Percentiles rank a stretch among this genome's conserved stretches.
These are phyloP conservation scores for Penaeus monodon DNA, from an alignment of 2,888 invertebrate species.

Conservation along the genomic window DNA sequence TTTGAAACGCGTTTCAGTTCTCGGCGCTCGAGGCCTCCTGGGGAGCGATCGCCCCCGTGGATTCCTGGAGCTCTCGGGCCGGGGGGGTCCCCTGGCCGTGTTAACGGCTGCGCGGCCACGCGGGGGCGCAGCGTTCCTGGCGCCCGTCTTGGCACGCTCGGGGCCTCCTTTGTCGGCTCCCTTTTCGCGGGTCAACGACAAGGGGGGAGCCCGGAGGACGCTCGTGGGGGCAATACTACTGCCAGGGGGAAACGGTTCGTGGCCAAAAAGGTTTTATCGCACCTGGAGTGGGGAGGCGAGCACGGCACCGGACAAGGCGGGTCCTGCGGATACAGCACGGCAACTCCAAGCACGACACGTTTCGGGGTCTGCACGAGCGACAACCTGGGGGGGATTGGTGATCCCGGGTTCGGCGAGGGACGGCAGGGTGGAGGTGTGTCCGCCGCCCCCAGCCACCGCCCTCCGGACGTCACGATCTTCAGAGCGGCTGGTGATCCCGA, in stretches of 20 bases:
- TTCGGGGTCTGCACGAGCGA: constrained; percentile 20
- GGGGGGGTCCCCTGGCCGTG: neutral
- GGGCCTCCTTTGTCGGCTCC: neutral
- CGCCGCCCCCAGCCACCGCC: neutral
- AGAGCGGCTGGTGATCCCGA: constrained; percentile 27
- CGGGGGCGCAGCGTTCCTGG: constrained; percentile 16
- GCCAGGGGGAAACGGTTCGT: constrained; percentile 11
- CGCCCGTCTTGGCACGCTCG: constrained; percentile 31
- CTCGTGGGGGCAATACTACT: constrained; percentile 29
- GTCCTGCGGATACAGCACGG: constrained; percentile 1
- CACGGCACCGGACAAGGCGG: constrained; percentile 8
- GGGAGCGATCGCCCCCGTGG: neutral
- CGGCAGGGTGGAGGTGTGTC: constrained; percentile 25
- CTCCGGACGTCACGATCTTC: neutral
- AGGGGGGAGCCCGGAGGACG: constrained; percentile 17
- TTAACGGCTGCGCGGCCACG: constrained; percentile 22
- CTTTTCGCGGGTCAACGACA: neutral
- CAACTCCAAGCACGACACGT: neutral
- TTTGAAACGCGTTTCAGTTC: neutral
- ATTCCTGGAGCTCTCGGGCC: constrained; percentile 13
- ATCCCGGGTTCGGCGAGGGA: constrained; percentile 23
- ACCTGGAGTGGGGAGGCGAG: constrained; percentile 27
- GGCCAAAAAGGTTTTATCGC: neutral
- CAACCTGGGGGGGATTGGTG: neutral
- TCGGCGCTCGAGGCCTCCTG: constrained; percentile 21